A percentile compares a stretch with the other conserved stretches of the same genome.
Evolutionary conservation across 2,888 invertebrate genomes (phyloP).

Genomic region (Pycnomerus fuliginosus): DNA sequence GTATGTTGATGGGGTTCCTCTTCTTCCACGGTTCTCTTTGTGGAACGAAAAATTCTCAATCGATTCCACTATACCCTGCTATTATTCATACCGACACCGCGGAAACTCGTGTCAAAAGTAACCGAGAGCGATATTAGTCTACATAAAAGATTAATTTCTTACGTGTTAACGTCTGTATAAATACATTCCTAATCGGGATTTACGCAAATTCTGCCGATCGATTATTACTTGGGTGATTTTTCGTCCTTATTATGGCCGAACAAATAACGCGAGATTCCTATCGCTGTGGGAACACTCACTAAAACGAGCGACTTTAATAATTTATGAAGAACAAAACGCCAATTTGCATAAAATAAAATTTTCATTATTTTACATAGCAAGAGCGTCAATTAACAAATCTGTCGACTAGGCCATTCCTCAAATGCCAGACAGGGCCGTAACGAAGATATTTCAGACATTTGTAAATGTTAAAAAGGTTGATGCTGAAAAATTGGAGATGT

Average conservation of each 20-base stretch:
- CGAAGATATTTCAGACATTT: no score
- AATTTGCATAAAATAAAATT: slow-evolving; percentile 27
- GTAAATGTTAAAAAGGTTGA: no score
- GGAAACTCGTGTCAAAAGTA: slow-evolving; percentile 31
- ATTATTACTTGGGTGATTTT: background rate
- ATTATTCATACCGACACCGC: slow-evolving; percentile 34
- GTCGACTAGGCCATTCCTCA: no score
- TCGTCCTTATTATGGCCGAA: no score
- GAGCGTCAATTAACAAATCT: slow-evolving; percentile 17
- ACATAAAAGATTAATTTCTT: slow-evolving; percentile 41
- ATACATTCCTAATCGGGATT: slow-evolving; percentile 36
- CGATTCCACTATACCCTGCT: slow-evolving; percentile 25
- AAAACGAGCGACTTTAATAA: slow-evolving; percentile 22
- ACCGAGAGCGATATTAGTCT: slow-evolving; percentile 22
- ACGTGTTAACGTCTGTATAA: slow-evolving; percentile 34
- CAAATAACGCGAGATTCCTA: slow-evolving; percentile 16
- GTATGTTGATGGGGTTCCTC: slow-evolving; percentile 25
- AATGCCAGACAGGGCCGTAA: no score
- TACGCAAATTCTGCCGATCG: background rate
- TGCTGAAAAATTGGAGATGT: no score
- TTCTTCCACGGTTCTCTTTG: slow-evolving; percentile 12
- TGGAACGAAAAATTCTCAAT: slow-evolving; percentile 29
- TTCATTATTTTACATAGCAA: slow-evolving; percentile 18
- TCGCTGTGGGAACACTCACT: slow-evolving; percentile 24
- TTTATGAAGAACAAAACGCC: slow-evolving; percentile 27